phyloP scores from a whole-genome alignment of 2,113 vertebrate genomes.

The Mesitornis unicolor region DNA sequence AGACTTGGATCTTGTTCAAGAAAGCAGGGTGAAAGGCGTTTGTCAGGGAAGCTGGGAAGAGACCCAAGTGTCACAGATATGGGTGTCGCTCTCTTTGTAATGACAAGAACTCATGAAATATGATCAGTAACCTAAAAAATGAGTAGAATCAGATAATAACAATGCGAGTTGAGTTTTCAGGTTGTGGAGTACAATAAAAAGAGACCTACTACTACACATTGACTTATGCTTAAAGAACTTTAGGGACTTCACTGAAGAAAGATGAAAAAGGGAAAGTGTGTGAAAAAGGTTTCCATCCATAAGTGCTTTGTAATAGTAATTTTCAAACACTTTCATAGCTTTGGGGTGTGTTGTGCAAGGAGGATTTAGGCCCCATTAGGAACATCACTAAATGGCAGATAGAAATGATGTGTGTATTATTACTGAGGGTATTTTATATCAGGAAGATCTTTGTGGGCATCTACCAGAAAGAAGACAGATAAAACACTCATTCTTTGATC shows the following conservation, averaged over 20 bases:
- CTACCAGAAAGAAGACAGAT: neutral
- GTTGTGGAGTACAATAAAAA: neutral
- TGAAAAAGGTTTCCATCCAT: neutral
- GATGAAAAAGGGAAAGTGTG: neutral
- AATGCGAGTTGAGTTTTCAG: neutral
- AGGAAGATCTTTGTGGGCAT: neutral
- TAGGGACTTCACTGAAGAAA: neutral
- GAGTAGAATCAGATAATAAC: neutral
- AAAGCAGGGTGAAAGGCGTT: neutral
- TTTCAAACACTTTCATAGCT: neutral
- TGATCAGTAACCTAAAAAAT: neutral
- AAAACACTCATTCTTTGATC: slow-evolving; percentile 14
- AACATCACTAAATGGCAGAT: neutral
- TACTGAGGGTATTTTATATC: neutral
- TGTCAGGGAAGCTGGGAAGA: slow-evolving; percentile 14
- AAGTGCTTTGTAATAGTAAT: neutral
- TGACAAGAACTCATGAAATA: neutral
- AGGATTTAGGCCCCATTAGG: neutral
- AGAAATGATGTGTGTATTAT: neutral
- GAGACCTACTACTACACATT: neutral
- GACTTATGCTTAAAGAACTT: neutral
- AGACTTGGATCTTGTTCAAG: neutral
- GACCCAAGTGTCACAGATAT: neutral
- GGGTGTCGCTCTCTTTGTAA: neutral
- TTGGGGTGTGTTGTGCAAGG: neutral